Conservation (phyloP, 1,140 invertebrate genomes). For the Pollicipes pollicipes region DNA sequence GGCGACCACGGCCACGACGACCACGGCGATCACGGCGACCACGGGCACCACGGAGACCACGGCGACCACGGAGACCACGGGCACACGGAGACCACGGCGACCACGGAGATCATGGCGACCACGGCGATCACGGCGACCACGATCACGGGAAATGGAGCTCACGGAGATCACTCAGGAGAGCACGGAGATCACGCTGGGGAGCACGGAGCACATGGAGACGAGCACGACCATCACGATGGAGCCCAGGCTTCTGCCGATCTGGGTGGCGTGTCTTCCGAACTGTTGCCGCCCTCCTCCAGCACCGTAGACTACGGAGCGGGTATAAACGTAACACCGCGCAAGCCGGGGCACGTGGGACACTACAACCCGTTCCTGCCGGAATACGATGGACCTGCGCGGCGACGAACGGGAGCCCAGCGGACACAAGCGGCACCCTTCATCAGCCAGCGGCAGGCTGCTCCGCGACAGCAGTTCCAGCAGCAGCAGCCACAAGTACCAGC, state of each 20-base stretch:
- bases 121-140: too few relatives aligned
- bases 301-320: not conserved
- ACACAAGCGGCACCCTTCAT: too few relatives aligned
- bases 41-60: too few relatives aligned
- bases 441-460: too few relatives aligned
- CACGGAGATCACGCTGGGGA: not conserved
- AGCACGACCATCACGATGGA: too few relatives aligned
- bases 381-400: not conserved
- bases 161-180: not conserved
- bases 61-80: not conserved
- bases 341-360: not conserved
- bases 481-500: not conserved
- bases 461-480: not conserved
- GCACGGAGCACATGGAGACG: not conserved
- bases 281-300: not conserved
- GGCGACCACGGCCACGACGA: too few relatives aligned
- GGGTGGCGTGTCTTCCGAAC: not conserved
- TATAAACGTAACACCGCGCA: not conserved
- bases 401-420: not conserved
- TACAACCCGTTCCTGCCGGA: not conserved
- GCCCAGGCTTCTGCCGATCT: too few relatives aligned
- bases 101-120: not conserved
- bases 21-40: too few relatives aligned
- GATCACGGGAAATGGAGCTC: too few relatives aligned
- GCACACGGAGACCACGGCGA: not conserved